phyloP scores from a whole-genome alignment of 1,140 invertebrate species.

The Cyrtorhinus lividipennis region DNA sequence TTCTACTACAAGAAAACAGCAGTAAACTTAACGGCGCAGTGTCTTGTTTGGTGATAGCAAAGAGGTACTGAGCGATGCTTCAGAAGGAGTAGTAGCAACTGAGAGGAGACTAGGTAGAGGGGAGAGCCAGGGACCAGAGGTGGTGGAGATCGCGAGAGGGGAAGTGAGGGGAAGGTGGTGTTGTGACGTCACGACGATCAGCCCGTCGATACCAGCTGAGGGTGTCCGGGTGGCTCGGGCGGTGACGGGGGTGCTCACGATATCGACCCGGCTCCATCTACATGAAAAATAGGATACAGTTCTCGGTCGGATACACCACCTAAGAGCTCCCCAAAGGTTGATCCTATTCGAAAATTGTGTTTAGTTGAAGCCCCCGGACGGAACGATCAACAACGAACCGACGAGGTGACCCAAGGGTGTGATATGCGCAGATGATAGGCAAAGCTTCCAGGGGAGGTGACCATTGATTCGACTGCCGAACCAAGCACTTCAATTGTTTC shows the following conservation, averaged over 20 bases:
- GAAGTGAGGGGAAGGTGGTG: not conserved
- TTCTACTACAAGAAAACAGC: not conserved
- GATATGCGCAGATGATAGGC: too few species aligned
- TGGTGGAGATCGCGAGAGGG: not conserved
- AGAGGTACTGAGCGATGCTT: not conserved
- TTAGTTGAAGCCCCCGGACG: too few species aligned
- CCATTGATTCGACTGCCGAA: too few species aligned
- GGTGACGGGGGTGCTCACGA: not conserved
- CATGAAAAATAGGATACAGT: not conserved
- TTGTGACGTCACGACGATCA: not conserved
- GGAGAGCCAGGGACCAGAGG: not conserved
- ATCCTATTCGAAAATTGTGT: too few species aligned
- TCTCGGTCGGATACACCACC: not conserved
- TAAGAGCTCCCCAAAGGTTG: too few species aligned
- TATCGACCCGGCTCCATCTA: not conserved
- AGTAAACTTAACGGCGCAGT: not conserved
- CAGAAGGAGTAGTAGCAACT: not conserved
- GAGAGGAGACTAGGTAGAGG: not conserved
- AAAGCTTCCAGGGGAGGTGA: too few species aligned
- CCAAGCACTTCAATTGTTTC: too few species aligned
- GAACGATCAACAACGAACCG: too few species aligned
- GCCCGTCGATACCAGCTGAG: conserved; percentile 5
- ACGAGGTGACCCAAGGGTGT: too few species aligned
- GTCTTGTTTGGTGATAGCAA: not conserved
- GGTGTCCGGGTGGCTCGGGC: not conserved